These are phyloP conservation scores for Drosophila quinaria DNA, from an alignment of 2,888 invertebrate species.

Conservation along the genomic window DNA sequence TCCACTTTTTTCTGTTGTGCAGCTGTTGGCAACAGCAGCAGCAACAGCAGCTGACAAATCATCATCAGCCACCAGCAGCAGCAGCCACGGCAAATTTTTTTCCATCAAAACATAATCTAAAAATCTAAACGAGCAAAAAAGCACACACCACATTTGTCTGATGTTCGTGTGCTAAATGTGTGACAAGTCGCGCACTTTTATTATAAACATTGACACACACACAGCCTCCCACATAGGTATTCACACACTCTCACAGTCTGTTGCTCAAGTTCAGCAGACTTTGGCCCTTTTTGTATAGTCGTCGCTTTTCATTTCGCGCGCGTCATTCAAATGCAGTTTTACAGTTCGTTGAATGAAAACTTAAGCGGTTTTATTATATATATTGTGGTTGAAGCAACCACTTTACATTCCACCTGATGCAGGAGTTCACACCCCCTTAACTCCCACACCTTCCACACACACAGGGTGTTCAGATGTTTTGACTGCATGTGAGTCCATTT, in stretches of 20 bases:
- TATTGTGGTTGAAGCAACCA: conserved; percentile 47
- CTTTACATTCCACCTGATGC: conserved; percentile 19
- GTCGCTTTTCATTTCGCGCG: conserved; percentile 21
- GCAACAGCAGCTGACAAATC: conserved; percentile 38
- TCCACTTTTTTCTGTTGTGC: conserved; percentile 11
- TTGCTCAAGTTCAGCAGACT: conserved; percentile 50
- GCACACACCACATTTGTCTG: conserved; percentile 38
- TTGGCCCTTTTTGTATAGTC: background rate
- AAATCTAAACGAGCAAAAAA: conserved; percentile 74
- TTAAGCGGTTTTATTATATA: conserved; percentile 71
- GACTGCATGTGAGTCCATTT: conserved; percentile 46
- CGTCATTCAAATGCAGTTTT: conserved; percentile 76
- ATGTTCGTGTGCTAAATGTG: conserved; percentile 59
- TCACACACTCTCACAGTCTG: conserved; percentile 4
- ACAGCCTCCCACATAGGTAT: background rate
- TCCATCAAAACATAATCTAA: conserved; percentile 69
- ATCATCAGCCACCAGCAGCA: conserved; percentile 44
- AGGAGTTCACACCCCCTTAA: background rate
- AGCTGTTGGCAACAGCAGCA: conserved; percentile 14
- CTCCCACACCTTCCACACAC: background rate
- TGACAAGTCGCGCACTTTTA: conserved; percentile 75
- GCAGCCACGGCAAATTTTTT: conserved; percentile 26
- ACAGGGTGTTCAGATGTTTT: conserved; percentile 29
- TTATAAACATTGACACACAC: conserved; percentile 62
- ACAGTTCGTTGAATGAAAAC: conserved; percentile 78